A percentile compares a stretch with the other conserved stretches of the same genome.
Evolutionary conservation across 2,888 invertebrate species (phyloP).

Genomic region (Bellardia bayeri): DNA sequence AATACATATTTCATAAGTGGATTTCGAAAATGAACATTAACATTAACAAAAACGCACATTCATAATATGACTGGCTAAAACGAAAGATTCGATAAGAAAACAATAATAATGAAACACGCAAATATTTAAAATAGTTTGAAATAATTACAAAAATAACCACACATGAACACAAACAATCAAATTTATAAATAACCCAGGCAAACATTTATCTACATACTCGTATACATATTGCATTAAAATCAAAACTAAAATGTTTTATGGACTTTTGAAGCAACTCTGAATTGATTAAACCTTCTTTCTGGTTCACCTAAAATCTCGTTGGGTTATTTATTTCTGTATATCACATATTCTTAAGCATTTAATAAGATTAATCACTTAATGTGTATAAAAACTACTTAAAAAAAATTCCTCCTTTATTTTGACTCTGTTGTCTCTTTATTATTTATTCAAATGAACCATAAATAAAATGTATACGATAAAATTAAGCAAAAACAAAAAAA

Average conservation of each 20-base stretch:
- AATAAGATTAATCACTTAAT: constrained; percentile 40
- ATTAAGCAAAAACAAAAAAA: constrained; percentile 27
- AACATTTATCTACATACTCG: not conserved
- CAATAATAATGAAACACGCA: constrained; percentile 23
- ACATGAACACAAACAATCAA: not conserved
- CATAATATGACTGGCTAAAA: constrained; percentile 8
- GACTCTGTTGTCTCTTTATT: not conserved
- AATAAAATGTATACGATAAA: constrained; percentile 10
- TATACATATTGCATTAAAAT: not conserved
- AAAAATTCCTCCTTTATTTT: constrained; percentile 2
- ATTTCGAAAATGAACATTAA: not conserved
- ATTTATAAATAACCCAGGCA: not conserved
- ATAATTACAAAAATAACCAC: not conserved
- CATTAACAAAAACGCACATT: not conserved
- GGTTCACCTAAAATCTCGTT: not conserved
- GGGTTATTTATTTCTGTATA: not conserved
- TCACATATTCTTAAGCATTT: constrained; percentile 31
- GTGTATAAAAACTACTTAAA: constrained; percentile 13
- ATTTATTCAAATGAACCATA: constrained; percentile 34
- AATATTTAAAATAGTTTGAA: constrained; percentile 19
- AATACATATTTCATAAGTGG: not conserved
- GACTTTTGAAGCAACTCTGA: not conserved
- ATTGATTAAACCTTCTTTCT: too few species aligned
- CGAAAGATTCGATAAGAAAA: not conserved
- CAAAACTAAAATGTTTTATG: not conserved